Conservation (phyloP, 1,140 invertebrate species). For the Chionoecetes opilio region DNA sequence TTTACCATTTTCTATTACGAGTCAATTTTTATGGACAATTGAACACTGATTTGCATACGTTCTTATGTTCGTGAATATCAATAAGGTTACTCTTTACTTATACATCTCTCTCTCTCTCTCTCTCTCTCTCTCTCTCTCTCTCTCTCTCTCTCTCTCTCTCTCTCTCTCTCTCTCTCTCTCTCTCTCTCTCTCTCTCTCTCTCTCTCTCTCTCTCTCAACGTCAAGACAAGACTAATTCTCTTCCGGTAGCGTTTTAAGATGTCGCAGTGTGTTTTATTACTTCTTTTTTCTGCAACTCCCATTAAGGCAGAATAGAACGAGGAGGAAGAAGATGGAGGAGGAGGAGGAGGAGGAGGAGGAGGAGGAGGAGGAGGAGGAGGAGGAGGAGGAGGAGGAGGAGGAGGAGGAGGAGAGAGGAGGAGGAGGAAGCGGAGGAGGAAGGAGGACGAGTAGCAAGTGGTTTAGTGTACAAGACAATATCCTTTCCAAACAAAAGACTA, state of each 20-base stretch:
- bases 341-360: constrained; percentile 17
- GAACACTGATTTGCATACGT: too few species aligned
- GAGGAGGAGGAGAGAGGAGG: neutral
- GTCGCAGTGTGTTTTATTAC: neutral
- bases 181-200: constrained; percentile 14
- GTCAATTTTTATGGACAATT: too few species aligned
- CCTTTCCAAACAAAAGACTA: neutral
- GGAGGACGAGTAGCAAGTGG: neutral
- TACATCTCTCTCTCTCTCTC: too few species aligned
- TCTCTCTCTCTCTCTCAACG: neutral
- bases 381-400: neutral
- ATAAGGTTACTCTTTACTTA: too few species aligned
- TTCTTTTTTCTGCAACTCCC: neutral
- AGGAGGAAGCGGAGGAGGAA: neutral
- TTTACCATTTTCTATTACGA: too few species aligned
- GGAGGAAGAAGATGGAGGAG: neutral
- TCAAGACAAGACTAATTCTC: neutral
- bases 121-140: constrained; percentile 14
- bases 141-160: constrained; percentile 6
- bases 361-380: constrained; percentile 1
- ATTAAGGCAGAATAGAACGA: neutral
- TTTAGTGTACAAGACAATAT: neutral
- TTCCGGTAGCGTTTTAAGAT: constrained; percentile 10
- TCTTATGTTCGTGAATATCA: too few species aligned
- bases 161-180: too few species aligned